These are phyloP conservation scores for Agrochola macilenta DNA, from an alignment of 2,888 invertebrate genomes.

Conservation along the genomic window DNA sequence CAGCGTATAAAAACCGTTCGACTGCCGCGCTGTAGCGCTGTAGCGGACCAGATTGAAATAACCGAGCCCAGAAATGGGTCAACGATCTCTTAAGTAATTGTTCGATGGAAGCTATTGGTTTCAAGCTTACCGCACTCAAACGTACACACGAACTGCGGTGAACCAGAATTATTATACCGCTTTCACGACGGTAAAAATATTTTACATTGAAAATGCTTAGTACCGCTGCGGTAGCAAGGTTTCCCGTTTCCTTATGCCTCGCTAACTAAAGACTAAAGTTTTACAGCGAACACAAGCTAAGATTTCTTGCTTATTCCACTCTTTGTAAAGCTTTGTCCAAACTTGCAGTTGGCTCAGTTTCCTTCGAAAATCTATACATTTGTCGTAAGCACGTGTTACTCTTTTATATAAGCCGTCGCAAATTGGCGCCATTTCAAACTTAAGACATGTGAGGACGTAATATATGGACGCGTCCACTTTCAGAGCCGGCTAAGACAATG, in stretches of 20 bases:
- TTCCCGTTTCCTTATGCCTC: constrained; percentile 39
- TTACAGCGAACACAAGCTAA: constrained; percentile 35
- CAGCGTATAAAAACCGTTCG: constrained; percentile 69
- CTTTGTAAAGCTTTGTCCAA: constrained; percentile 50
- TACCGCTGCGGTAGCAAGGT: not conserved
- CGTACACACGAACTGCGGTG: constrained; percentile 27
- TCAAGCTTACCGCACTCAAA: constrained; percentile 57
- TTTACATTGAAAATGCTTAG: constrained; percentile 36
- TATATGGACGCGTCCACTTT: constrained; percentile 75
- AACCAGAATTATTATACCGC: constrained; percentile 28
- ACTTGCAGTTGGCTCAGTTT: constrained; percentile 51
- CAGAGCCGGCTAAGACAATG: constrained; percentile 78
- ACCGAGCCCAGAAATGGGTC: constrained; percentile 78
- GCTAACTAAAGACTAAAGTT: constrained; percentile 56
- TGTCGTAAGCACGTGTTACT: constrained; percentile 51
- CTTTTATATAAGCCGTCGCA: constrained; percentile 52
- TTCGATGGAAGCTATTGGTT: constrained; percentile 74
- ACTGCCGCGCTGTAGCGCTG: constrained; percentile 40
- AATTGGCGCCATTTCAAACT: constrained; percentile 72
- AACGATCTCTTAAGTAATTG: constrained; percentile 83
- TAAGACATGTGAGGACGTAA: constrained; percentile 67
- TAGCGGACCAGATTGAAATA: constrained; percentile 71
- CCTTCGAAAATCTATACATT: constrained; percentile 46
- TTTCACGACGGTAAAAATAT: constrained; percentile 24
- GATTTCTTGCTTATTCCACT: constrained; percentile 47